Conservation (phyloP, 1,140 invertebrate species). For the Drosophila oshimai region DNA sequence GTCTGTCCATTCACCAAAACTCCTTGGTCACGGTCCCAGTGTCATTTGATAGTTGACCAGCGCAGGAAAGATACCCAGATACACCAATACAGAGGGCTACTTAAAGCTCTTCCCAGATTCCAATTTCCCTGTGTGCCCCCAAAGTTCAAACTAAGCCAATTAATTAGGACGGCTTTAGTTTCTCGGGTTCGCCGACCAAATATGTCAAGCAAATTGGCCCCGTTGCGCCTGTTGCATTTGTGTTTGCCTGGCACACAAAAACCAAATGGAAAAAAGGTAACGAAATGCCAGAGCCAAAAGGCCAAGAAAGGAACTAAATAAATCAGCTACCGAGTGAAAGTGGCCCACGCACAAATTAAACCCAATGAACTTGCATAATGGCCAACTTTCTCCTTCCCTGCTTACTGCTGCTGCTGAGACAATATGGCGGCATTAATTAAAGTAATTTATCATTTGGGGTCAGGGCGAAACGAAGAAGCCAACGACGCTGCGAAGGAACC, state of each 20-base stretch:
- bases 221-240: slow-evolving; percentile 76
- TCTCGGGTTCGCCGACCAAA: slow-evolving; percentile 47
- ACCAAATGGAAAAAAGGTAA: slow-evolving; percentile 33
- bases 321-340: slow-evolving; percentile 50
- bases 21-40: slow-evolving; percentile 26
- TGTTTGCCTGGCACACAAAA: slow-evolving; percentile 40
- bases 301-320: slow-evolving; percentile 61
- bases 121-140: slow-evolving; percentile 32
- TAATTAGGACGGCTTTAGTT: slow-evolving; percentile 61
- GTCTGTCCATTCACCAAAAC: not conserved
- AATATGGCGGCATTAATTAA: slow-evolving; percentile 82
- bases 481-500: slow-evolving; percentile 48
- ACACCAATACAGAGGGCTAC: not conserved
- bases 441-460: slow-evolving; percentile 80
- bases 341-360: slow-evolving; percentile 71
- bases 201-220: slow-evolving; percentile 63
- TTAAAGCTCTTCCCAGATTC: slow-evolving; percentile 46
- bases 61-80: slow-evolving; percentile 2
- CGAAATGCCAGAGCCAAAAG: slow-evolving; percentile 57
- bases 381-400: slow-evolving; percentile 15
- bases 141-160: slow-evolving; percentile 71
- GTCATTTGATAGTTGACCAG: slow-evolving; percentile 61
- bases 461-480: slow-evolving; percentile 48
- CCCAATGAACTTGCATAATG: slow-evolving; percentile 79
- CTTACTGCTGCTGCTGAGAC: slow-evolving; percentile 34